phyloP scores from a whole-genome alignment of 1,140 invertebrate genomes.

The Gryllus bimaculatus region DNA sequence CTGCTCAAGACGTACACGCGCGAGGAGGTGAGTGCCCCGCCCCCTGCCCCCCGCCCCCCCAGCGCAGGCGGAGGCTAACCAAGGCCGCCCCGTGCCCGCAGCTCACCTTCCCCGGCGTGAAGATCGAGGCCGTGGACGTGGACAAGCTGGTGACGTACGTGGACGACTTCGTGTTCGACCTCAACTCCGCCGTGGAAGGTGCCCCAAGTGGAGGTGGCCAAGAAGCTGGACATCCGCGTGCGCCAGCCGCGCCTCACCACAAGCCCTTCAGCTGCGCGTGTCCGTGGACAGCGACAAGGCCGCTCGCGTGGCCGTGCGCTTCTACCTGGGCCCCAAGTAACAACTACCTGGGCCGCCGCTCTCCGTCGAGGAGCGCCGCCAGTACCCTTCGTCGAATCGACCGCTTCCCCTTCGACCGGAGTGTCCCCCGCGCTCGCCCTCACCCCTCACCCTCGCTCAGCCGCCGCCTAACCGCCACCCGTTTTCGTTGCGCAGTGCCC shows the following conservation, averaged over 20 bases:
- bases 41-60: neutral
- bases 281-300: slow-evolving; percentile 46
- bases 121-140: slow-evolving; percentile 49
- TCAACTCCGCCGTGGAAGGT: slow-evolving; percentile 27
- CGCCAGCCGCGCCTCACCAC: slow-evolving; percentile 49
- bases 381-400: slow-evolving; percentile 57
- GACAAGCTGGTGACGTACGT: slow-evolving; percentile 32
- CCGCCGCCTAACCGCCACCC: too few relatives aligned
- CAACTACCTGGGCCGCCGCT: slow-evolving; percentile 43
- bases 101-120: slow-evolving; percentile 47
- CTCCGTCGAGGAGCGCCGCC: slow-evolving; percentile 38
- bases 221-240: slow-evolving; percentile 45
- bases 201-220: slow-evolving; percentile 22
- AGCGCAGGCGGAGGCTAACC: slow-evolving; percentile 33
- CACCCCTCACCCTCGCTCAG: slow-evolving; percentile 21
- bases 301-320: slow-evolving; percentile 43
- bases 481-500: slow-evolving; percentile 35
- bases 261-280: slow-evolving; percentile 51
- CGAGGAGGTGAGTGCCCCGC: slow-evolving; percentile 35
- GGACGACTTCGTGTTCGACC: slow-evolving; percentile 28
- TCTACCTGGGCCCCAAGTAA: slow-evolving; percentile 63
- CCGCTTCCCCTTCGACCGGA: slow-evolving; percentile 33
- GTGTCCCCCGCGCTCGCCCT: slow-evolving; percentile 34
- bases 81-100: slow-evolving; percentile 37
- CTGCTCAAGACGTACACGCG: slow-evolving; percentile 28